Base-by-base conservation (phyloP, 1,140 invertebrate genomes). In the Micrasema longulum region DNA sequence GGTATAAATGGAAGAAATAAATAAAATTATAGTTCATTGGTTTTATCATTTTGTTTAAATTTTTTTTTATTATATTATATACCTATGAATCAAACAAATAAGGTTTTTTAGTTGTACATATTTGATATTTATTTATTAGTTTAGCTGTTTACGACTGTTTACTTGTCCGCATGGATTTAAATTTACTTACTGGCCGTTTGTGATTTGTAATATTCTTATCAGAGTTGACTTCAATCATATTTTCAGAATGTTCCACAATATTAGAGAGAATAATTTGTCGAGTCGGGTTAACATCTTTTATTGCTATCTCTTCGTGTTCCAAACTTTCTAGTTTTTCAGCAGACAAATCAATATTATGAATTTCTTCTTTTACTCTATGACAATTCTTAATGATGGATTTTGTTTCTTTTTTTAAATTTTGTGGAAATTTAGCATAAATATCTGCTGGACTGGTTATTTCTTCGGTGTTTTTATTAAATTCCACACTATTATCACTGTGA, bases 311-410 rank as follows among this genome's bases (percentile, higher is more conserved):
- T 22, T 41, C 41, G n/a, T 16, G 11, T 38, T 60, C 55, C 18
- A 38, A 9, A 41, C 20, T 60, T 31, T 26, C 52, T 31, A 23
- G 31, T 18, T 2, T 22, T 16, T 68, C 38, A 35, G 23, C 14
- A 14, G 16, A n/a, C 26, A 55, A 36, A n/a, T 52, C 50, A n/a
- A 26, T 31, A n/a, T 63, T 67, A 18, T 70, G 71, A 16, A 38
- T 60, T 73, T 76, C 74, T 38, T 72, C 67, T 66, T 57, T 66
- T 0, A 73, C 74, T 63, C 52, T 70, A 31, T 76, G 63, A 70
- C 41, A 76, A 75, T 84, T 84, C 73, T 81, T 84, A 31, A 84
- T 77, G 69, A 84, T 84, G 9, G 84, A 81, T 71, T 76, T 81
- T n/a, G 78, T 77, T 75, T 78, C 76, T 71, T 71, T 77, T 53